These are phyloP conservation scores for Lethrus apterus DNA, from an alignment of 1,140 invertebrate genomes.

Conservation along the genomic window DNA sequence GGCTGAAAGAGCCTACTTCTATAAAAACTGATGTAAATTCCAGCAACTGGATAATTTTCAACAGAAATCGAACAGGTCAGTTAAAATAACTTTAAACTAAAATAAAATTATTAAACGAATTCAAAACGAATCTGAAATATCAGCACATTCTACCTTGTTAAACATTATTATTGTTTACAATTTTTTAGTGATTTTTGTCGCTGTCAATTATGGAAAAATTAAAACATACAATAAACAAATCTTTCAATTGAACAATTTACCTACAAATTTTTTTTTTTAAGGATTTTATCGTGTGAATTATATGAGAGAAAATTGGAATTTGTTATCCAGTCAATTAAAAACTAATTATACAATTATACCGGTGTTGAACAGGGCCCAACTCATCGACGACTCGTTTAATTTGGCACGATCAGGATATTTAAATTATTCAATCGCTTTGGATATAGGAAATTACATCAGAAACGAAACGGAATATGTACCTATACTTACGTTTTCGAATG, in stretches of 20 bases:
- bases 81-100: no score
- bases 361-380: conserved; percentile 55
- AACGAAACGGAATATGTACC: conserved; percentile 15
- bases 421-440: conserved; percentile 49
- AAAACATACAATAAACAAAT: background rate
- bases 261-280: background rate
- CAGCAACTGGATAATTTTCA: background rate
- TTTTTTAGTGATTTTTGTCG: background rate
- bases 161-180: no score
- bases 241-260: background rate
- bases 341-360: background rate
- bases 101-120: no score
- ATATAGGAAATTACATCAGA: conserved; percentile 50
- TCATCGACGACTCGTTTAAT: conserved; percentile 46
- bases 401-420: conserved; percentile 45
- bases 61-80: conserved; percentile 4
- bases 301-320: conserved; percentile 14
- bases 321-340: background rate
- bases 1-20: background rate
- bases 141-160: no score
- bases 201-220: background rate
- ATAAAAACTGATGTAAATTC: background rate
- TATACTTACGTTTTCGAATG: conserved; percentile 7
- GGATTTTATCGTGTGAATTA: conserved; percentile 12
- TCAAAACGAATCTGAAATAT: no score